phyloP scores from a whole-genome alignment of 35 echinoderm and acorn worm species.

The Apostichopus parvimensis region DNA sequence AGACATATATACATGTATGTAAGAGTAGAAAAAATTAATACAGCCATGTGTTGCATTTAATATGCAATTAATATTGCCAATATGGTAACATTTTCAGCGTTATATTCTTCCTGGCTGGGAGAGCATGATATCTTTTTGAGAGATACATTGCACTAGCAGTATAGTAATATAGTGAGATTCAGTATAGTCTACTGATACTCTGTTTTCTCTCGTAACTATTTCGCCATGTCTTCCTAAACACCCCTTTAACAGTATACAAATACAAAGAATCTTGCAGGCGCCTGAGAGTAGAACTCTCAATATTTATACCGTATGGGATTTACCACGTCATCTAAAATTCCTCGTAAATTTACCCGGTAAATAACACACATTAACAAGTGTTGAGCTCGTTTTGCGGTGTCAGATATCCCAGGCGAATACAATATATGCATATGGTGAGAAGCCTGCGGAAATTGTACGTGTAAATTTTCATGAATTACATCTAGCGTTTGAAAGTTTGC shows the following conservation, averaged over 20 bases:
- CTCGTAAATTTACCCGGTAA: conserved; percentile 13
- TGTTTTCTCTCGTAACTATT: background rate
- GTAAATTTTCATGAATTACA: conserved; percentile 7
- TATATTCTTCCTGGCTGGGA: too few relatives aligned
- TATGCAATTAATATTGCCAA: too few relatives aligned
- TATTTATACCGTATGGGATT: conserved; percentile 37
- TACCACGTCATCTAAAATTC: background rate
- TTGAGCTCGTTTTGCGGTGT: background rate
- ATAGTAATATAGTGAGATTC: background rate
- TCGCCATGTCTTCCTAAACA: background rate
- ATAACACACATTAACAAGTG: conserved; percentile 44
- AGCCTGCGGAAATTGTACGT: background rate
- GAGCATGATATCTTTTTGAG: too few relatives aligned
- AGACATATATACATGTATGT: too few relatives aligned
- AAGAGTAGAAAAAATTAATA: too few relatives aligned
- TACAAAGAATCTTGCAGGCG: background rate
- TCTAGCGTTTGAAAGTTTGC: background rate
- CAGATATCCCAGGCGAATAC: conserved; percentile 23
- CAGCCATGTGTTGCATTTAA: too few relatives aligned
- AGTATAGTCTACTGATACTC: too few relatives aligned
- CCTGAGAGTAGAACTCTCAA: background rate
- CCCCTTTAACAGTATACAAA: background rate
- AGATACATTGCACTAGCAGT: background rate
- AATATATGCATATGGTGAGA: conserved; percentile 21
- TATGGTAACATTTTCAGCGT: background rate